Conservation (phyloP, 2,888 invertebrate genomes). For the Pristionchus fissidentatus region DNA sequence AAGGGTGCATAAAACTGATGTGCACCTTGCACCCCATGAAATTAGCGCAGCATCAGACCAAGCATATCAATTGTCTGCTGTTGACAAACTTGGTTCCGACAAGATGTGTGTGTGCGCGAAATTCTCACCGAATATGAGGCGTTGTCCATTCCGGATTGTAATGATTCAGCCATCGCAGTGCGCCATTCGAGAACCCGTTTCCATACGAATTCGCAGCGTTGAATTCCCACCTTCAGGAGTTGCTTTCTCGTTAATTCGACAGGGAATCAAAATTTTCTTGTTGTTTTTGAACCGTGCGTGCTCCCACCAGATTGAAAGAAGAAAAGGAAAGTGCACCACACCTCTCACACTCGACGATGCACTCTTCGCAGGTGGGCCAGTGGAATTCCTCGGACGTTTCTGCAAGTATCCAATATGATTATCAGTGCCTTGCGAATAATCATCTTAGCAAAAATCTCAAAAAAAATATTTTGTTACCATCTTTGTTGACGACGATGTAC, state of each 20-base stretch:
- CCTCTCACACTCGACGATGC: conserved; percentile 61
- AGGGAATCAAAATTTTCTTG: not conserved
- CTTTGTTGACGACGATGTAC: conserved; percentile 30
- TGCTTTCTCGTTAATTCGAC: not conserved
- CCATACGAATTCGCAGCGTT: conserved; percentile 70
- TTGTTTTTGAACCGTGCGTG: no score
- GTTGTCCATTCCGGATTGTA: conserved; percentile 57
- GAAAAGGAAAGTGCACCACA: not conserved
- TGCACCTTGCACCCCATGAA: no score
- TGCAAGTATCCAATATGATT: not conserved
- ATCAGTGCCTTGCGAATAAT: no score
- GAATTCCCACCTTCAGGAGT: conserved; percentile 57
- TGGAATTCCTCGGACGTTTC: conserved; percentile 47
- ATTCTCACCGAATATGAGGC: conserved; percentile 54
- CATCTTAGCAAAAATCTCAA: no score
- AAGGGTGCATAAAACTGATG: no score
- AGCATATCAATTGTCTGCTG: no score
- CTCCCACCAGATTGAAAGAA: not conserved
- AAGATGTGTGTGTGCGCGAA: no score
- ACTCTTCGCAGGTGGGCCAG: conserved; percentile 55
- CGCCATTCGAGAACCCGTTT: conserved; percentile 63
- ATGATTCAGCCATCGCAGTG: conserved; percentile 59
- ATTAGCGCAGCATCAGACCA: no score
- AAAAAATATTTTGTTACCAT: conserved; percentile 23
- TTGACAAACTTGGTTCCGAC: no score